Evolutionary conservation across 2,113 vertebrate genomes (phyloP).

Genomic region (Elanoides forficatus): DNA sequence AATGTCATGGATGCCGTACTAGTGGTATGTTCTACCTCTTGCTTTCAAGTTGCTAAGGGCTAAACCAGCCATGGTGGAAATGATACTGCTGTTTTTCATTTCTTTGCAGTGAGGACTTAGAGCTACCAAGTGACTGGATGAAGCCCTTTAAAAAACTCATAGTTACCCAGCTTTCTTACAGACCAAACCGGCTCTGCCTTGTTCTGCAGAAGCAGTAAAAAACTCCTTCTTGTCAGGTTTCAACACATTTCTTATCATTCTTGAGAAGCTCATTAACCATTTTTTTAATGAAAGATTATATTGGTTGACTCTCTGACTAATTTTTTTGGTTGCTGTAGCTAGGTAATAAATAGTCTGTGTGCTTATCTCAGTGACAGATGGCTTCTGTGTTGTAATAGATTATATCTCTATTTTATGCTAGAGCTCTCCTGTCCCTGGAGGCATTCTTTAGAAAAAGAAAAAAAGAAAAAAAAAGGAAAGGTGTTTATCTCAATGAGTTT

Average conservation of each 20-base stretch:
- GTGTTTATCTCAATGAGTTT: slow-evolving; percentile 38
- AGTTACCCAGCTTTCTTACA: neutral
- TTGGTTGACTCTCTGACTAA: slow-evolving; percentile 30
- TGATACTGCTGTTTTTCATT: neutral
- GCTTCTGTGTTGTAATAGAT: slow-evolving; percentile 55
- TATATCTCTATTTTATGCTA: neutral
- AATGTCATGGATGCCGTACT: neutral
- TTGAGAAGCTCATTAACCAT: neutral
- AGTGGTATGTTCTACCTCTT: neutral
- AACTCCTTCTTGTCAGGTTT: neutral
- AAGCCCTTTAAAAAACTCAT: neutral
- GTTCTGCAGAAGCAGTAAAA: neutral
- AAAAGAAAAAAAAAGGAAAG: neutral
- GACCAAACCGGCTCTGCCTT: neutral
- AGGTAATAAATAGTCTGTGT: slow-evolving; percentile 15
- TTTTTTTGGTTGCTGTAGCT: slow-evolving; percentile 22
- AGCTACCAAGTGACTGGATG: neutral
- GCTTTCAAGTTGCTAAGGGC: neutral
- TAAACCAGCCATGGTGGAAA: neutral
- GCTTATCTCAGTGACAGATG: slow-evolving; percentile 46
- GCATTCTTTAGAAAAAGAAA: slow-evolving; percentile 1
- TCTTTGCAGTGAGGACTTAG: neutral
- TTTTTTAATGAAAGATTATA: slow-evolving; percentile 19
- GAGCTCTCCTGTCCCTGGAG: slow-evolving; percentile 44
- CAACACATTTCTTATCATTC: slow-evolving; percentile 21